These are phyloP conservation scores for Dryoscopus gambensis DNA, from an alignment of 2,113 vertebrate species.

Conservation along the genomic window DNA sequence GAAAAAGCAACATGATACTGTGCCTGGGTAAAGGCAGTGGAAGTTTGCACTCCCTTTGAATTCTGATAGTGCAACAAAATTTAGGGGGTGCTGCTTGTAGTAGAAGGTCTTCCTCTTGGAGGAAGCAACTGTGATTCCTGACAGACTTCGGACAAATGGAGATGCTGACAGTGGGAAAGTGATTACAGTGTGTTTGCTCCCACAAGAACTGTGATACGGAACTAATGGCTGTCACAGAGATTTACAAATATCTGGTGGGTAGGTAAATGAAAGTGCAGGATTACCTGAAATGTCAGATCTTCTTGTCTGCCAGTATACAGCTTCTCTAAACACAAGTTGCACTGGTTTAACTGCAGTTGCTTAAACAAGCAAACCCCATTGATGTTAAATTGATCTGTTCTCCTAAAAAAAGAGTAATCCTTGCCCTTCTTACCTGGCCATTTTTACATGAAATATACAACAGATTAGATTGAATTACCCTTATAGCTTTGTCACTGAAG, in stretches of 20 bases:
- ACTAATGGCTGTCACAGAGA: not conserved
- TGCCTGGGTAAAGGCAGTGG: not conserved
- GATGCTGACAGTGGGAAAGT: not conserved
- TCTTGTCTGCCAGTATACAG: not conserved
- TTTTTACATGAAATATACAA: not conserved
- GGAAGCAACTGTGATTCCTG: not conserved
- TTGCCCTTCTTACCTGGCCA: not conserved
- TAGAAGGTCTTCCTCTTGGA: not conserved
- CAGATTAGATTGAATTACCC: not conserved
- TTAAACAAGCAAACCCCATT: not conserved
- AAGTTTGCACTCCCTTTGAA: not conserved
- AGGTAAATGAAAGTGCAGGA: not conserved
- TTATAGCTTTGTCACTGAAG: not conserved
- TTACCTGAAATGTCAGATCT: not conserved
- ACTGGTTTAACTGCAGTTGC: not conserved
- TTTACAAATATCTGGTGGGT: not conserved
- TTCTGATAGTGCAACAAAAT: not conserved
- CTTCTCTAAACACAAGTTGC: not conserved
- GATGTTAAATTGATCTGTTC: not conserved
- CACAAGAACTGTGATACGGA: not conserved
- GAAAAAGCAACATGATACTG: not conserved
- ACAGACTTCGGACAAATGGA: not conserved
- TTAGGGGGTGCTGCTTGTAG: not conserved
- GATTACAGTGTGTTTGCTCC: not conserved
- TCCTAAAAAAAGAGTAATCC: not conserved